phyloP scores from a whole-genome alignment of 2,113 vertebrate species.

The Glaucidium brasilianum region DNA sequence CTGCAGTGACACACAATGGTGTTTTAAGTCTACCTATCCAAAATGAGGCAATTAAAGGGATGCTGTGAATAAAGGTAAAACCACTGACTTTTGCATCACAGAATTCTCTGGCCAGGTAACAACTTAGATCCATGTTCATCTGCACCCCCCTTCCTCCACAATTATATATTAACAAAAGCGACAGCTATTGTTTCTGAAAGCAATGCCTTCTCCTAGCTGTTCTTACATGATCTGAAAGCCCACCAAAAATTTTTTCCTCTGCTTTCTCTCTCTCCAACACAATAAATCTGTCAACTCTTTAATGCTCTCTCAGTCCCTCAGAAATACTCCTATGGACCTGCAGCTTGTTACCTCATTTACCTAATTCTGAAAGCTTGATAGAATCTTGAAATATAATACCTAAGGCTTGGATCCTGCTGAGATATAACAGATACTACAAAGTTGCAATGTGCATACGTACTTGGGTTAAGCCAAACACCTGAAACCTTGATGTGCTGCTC shows the following conservation, averaged over 20 bases:
- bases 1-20: neutral
- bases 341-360: neutral
- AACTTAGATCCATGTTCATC: neutral
- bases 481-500: neutral
- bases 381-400: neutral
- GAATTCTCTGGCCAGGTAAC: neutral
- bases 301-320: neutral
- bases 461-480: neutral
- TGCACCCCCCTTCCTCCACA: neutral
- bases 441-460: accelerated
- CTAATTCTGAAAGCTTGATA: neutral
- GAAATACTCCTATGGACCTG: neutral
- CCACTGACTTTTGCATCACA: neutral
- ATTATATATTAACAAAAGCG: neutral
- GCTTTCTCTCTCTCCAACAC: neutral
- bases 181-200: neutral
- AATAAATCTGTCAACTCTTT: neutral
- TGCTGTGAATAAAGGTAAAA: neutral
- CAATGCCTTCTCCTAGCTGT: neutral
- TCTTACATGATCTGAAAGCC: neutral
- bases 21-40: neutral
- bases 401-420: neutral
- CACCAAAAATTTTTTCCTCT: neutral
- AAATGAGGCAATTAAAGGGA: neutral
- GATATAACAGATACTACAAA: neutral